Conservation (phyloP, 2,113 vertebrate genomes). For the Chloroceryle aenea region DNA sequence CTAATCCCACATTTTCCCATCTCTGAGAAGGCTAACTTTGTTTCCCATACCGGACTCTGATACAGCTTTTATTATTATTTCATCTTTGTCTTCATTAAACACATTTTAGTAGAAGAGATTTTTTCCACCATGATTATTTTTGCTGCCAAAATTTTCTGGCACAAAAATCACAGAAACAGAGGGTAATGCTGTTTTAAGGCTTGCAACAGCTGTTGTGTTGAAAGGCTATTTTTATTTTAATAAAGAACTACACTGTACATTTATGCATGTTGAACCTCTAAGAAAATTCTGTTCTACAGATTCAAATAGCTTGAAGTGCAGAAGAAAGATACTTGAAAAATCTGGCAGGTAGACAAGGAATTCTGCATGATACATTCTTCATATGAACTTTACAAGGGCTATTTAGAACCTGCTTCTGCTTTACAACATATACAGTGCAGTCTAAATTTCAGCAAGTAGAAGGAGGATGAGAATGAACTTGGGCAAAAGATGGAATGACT, state of each 20-base stretch:
- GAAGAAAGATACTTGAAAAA: neutral
- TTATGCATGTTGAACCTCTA: neutral
- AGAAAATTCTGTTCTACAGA: neutral
- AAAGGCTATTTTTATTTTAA: constrained; percentile 51
- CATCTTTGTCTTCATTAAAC: neutral
- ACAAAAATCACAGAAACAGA: constrained; percentile 35
- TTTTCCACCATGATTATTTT: neutral
- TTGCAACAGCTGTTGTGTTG: constrained; percentile 31
- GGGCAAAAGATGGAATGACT: neutral
- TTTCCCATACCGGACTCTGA: neutral
- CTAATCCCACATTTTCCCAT: neutral
- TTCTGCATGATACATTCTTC: neutral
- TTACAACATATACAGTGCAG: neutral
- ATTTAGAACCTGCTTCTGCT: neutral
- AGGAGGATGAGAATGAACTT: neutral
- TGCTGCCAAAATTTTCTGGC: constrained; percentile 57
- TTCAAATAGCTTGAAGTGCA: neutral
- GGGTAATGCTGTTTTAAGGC: constrained; percentile 33
- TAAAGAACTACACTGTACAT: neutral
- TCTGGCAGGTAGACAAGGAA: neutral
- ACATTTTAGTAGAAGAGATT: neutral
- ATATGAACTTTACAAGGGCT: neutral
- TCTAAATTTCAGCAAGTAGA: neutral
- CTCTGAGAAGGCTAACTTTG: neutral
- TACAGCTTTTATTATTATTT: neutral